Conservation (phyloP, 2,888 invertebrate species). For the Erynnis tages region DNA sequence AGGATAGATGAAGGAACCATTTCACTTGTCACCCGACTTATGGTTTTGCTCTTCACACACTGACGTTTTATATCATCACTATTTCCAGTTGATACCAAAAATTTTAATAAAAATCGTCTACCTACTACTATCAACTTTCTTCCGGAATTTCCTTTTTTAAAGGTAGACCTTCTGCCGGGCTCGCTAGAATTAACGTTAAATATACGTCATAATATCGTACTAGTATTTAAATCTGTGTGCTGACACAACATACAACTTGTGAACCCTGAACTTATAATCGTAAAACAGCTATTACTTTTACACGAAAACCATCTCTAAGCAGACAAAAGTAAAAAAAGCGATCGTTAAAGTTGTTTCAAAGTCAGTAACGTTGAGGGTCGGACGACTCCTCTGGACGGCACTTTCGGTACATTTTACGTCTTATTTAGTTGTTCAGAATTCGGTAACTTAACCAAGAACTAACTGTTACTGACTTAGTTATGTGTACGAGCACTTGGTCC, state of each 20-base stretch:
- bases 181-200: too few relatives aligned
- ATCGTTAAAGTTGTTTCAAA: slow-evolving; percentile 38
- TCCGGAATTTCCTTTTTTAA: too few relatives aligned
- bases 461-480: slow-evolving; percentile 27
- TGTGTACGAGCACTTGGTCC: slow-evolving; percentile 16
- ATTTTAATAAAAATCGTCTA: too few relatives aligned
- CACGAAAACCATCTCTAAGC: slow-evolving; percentile 12
- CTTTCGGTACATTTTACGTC: slow-evolving; percentile 42
- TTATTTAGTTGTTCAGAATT: slow-evolving; percentile 43
- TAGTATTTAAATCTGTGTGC: too few relatives aligned
- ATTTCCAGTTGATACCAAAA: too few relatives aligned
- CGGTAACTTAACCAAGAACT: slow-evolving; percentile 24
- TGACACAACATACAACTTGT: too few relatives aligned
- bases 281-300: slow-evolving; percentile 14
- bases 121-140: too few relatives aligned
- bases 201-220: too few relatives aligned
- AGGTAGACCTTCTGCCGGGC: too few relatives aligned
- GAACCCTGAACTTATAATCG: neutral
- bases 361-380: slow-evolving; percentile 43
- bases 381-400: slow-evolving; percentile 58
- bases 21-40: slow-evolving; percentile 6
- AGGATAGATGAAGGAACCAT: slow-evolving; percentile 12
- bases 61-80: too few relatives aligned
- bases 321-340: slow-evolving; percentile 16
- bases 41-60: neutral